These are phyloP conservation scores for Acanthurus tractus DNA, from an alignment of 2,797 vertebrate genomes.

Conservation along the genomic window DNA sequence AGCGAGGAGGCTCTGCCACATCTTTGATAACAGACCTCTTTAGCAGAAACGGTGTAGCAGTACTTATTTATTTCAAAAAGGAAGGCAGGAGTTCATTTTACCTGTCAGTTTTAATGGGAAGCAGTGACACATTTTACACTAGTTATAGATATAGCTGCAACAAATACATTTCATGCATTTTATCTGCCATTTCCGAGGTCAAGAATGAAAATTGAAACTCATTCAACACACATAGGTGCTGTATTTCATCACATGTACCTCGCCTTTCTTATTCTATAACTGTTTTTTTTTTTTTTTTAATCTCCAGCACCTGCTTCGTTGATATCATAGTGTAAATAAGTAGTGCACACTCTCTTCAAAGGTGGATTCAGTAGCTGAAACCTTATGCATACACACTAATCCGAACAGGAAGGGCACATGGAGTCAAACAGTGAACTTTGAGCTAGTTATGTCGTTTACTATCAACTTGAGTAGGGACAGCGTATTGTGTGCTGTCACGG, in stretches of 20 bases:
- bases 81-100: background rate
- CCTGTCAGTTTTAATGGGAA: conserved; percentile 6
- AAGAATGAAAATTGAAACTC: too few relatives aligned
- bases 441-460: conserved; percentile 13
- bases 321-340: background rate
- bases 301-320: background rate
- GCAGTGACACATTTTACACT: background rate
- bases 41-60: conserved; percentile 23
- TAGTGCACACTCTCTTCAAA: background rate
- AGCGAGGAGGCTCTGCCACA: conserved; percentile 27
- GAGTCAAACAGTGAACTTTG: conserved; percentile 31
- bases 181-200: too few relatives aligned
- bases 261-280: background rate
- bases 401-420: conserved; percentile 16
- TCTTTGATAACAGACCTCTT: conserved; percentile 43
- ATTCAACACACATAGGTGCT: too few relatives aligned
- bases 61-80: conserved; percentile 35
- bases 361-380: background rate
- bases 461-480: conserved; percentile 16
- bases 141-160: background rate
- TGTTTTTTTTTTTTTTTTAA: too few relatives aligned
- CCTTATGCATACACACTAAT: background rate
- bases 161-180: conserved; percentile 1
- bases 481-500: background rate
- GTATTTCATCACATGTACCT: background rate